phyloP scores from a whole-genome alignment of 2,113 vertebrate genomes.

The Indicator indicator region DNA sequence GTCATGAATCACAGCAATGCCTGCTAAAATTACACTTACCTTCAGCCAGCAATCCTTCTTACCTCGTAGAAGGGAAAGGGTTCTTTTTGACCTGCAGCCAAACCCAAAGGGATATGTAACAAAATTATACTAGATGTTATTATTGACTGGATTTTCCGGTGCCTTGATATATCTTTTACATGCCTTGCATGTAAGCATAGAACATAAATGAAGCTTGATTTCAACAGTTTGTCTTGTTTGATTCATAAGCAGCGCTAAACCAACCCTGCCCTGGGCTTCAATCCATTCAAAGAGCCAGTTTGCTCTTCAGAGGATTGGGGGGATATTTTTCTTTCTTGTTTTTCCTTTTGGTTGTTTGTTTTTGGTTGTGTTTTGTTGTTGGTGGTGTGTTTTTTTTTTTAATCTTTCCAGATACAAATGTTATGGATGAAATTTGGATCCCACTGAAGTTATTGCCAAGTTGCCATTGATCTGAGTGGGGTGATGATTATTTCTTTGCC shows the following conservation, averaged over 20 bases:
- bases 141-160: background rate
- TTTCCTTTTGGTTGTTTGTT: too few relatives aligned
- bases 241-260: background rate
- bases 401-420: background rate
- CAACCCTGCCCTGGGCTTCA: background rate
- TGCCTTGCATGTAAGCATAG: background rate
- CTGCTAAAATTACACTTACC: background rate
- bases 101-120: background rate
- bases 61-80: background rate
- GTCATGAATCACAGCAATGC: background rate
- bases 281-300: background rate
- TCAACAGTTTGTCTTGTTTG: background rate
- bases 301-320: background rate
- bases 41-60: background rate
- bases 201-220: background rate
- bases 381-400: background rate
- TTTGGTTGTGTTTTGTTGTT: background rate
- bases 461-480: background rate
- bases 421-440: background rate
- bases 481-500: background rate
- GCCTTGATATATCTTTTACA: accelerated
- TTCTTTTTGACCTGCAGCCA: background rate
- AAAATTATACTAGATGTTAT: background rate
- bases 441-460: background rate
- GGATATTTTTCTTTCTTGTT: background rate